Percentiles rank a stretch among this genome's conserved stretches.
phyloP scores from a whole-genome alignment of 2,797 vertebrate genomes.

The Tadarida brasiliensis region DNA sequence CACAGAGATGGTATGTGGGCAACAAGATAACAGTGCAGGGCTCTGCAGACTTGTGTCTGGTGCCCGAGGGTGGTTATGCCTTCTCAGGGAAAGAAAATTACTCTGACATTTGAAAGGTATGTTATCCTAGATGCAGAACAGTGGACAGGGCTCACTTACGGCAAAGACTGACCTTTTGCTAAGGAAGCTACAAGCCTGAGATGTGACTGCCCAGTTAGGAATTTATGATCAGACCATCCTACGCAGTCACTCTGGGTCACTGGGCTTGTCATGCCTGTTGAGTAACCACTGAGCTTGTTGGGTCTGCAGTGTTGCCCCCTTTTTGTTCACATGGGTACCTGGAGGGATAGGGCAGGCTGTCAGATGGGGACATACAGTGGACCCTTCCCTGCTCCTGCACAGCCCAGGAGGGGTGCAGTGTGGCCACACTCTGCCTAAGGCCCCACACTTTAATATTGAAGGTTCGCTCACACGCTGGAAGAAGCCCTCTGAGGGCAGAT shows the following conservation, averaged over 20 bases:
- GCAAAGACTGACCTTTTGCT: background rate
- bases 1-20: background rate
- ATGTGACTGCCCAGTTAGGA: background rate
- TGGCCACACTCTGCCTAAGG: background rate
- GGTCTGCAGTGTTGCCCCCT: background rate
- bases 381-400: background rate
- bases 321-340: background rate
- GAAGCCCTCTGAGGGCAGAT: background rate
- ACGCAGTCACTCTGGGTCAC: background rate
- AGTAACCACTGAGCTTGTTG: background rate
- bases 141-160: background rate
- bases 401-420: background rate
- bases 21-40: background rate
- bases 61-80: background rate
- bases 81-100: background rate
- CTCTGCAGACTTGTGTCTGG: background rate
- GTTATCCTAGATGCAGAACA: background rate
- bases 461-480: background rate
- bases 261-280: background rate
- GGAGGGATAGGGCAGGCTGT: background rate
- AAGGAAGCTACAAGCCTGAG: background rate
- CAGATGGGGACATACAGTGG: background rate
- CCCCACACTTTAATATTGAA: background rate
- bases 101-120: conserved; percentile 1
- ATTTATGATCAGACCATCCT: background rate